These are phyloP conservation scores for Sesia bembeciformis DNA, from an alignment of 2,888 invertebrate species.

Conservation along the genomic window DNA sequence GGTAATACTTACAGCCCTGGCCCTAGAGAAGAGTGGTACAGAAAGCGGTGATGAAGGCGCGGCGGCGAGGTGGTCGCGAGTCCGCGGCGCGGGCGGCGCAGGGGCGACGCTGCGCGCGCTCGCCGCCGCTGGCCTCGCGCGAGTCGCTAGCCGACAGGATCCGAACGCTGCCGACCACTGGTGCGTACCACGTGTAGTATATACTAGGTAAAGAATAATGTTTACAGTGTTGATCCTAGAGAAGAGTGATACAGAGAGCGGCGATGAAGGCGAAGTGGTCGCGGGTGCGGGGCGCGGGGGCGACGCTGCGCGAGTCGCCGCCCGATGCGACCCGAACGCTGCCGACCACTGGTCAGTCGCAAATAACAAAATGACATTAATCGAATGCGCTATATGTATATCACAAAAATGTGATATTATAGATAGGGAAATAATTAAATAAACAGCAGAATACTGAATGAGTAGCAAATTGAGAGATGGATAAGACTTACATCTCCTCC, in stretches of 20 bases:
- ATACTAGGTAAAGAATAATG: too few relatives aligned
- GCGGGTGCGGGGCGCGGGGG: conserved; percentile 29
- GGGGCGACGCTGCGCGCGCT: conserved; percentile 49
- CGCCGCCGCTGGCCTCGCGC: conserved; percentile 53
- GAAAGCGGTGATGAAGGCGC: conserved; percentile 25
- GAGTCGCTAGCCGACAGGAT: conserved; percentile 15
- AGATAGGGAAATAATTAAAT: too few relatives aligned
- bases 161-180: conserved; percentile 53
- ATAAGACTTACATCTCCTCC: too few relatives aligned
- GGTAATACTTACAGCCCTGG: conserved; percentile 27
- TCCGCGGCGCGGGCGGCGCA: conserved; percentile 34
- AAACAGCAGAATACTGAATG: too few relatives aligned
- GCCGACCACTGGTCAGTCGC: conserved; percentile 47
- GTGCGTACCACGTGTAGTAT: conserved; percentile 8
- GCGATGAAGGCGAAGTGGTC: conserved; percentile 35
- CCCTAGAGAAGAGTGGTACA: conserved; percentile 35
- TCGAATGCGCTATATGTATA: too few relatives aligned
- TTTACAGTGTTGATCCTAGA: conserved; percentile 43
- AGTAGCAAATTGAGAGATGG: too few relatives aligned
- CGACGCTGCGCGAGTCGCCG: conserved; percentile 39
- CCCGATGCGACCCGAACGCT: conserved; percentile 18
- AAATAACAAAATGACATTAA: too few relatives aligned
- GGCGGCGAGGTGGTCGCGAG: conserved; percentile 42
- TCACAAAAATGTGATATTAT: too few relatives aligned
- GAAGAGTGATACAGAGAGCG: conserved; percentile 22